Evolutionary conservation across 1,140 invertebrate species (phyloP), one percentile per base, ranked within the genome.

Genomic region (Idris sp.): DNA sequence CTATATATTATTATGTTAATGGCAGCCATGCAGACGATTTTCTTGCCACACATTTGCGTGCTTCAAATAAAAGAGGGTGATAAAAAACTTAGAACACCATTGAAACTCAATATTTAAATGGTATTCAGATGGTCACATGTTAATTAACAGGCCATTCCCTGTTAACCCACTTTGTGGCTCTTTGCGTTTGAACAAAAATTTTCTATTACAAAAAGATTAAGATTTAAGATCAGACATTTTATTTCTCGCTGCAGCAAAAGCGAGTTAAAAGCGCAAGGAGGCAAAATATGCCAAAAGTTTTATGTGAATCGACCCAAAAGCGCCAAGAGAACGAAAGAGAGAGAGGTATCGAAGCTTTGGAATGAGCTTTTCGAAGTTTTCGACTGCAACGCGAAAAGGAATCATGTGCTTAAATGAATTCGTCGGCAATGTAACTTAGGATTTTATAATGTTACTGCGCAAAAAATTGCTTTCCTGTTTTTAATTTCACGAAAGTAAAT

Each of bases 351-450:
- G 46, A 22, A 62, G 58, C 35, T 62, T 43, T 51, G 36, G 51
- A 62, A 62, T 62, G 58, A 62, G 46, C 46, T 62, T 62, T 51
- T 25, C 36, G 31, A 51, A 62, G 35, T 62, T 62, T 62, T 8
- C 16, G 28, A 62, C 14, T 40, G 35, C 38, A 61, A 61, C 35
- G 44, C 35, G 22, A 49, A 31, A 53, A 26, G 36, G 38, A 64
- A 31, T 64, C 59, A 19, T 35, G 38, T 31, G 48, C 30, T 64
- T 53, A 53, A 64, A 64, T 64, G 59, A 64, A 53, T 64, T 44
- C 38, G 14, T 10, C 33, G 38, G 46, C 30, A 31, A 41, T 49
- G 56, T 61, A 48, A 48, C 43, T 48, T 26, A 48, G 15, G 13
- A 51, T 62, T 62, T 38, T 62, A 51, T 62, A 62, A 41, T 51